Evolutionary conservation across 2,888 invertebrate species (phyloP).

Genomic region (Acanthosepion pharaonis): DNA sequence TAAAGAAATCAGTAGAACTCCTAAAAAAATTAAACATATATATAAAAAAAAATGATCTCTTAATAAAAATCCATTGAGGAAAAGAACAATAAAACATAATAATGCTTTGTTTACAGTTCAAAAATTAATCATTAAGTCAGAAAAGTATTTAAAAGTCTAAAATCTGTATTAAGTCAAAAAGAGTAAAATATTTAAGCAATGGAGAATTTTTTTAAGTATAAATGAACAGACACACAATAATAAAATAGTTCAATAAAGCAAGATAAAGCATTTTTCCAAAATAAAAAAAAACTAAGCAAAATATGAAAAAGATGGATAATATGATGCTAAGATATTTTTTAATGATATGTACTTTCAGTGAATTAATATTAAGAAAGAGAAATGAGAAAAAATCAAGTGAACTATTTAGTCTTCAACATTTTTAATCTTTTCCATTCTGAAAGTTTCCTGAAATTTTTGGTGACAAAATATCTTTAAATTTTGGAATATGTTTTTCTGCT

Average conservation of each 20-base stretch:
- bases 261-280: background rate
- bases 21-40: background rate
- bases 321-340: background rate
- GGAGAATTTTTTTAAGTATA: background rate
- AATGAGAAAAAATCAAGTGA: background rate
- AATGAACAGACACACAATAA: background rate
- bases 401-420: background rate
- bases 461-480: too few species aligned
- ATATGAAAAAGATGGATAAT: background rate
- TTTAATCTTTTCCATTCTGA: background rate
- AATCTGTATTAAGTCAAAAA: background rate
- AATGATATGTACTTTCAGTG: too few species aligned
- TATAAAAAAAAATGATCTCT: background rate
- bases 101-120: background rate
- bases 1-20: background rate
- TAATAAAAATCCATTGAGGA: too few species aligned
- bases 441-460: background rate
- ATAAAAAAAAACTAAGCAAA: background rate
- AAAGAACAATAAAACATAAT: too few species aligned
- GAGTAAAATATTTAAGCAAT: background rate
- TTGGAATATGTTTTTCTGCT: too few species aligned
- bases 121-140: background rate
- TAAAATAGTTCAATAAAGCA: background rate
- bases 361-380: background rate
- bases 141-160: conserved; percentile 18